Evolutionary conservation across 1,140 invertebrate genomes (phyloP), one percentile per base, ranked within the genome.

Genomic region (Procambarus clarkii): DNA sequence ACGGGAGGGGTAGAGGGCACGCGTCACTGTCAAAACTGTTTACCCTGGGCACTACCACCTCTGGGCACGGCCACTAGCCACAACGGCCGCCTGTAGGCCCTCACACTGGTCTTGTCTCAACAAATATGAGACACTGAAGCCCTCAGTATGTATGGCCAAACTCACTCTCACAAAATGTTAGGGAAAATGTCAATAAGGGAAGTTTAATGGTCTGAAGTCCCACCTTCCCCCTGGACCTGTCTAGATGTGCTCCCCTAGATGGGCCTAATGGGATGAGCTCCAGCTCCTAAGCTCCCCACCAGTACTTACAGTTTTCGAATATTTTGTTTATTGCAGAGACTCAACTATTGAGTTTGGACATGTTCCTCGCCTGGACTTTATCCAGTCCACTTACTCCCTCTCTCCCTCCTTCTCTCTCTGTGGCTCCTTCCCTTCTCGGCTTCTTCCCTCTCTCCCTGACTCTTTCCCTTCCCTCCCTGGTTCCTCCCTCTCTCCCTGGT

Each of bases 1-100:
- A 48, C 46, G 79, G 54, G 79, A 80, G 79, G 54, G 79, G 50
- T 44, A 50, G 48, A 80, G 79, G 81, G 81, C 81, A 83, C 81
- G 81, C 60, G 58, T 83, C 81, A 83, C 81, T 82, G 80, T 82
- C 80, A 82, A 7, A 64, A 83, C n/a, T 83, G 81, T 83, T 83
- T 83, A 83, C 58, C 7, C 2, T 45, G 13, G 81, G 34, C 69
- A 83, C 81, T 83, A 58, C 69, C 34, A 34, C 34, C 34, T 34
- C 34, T 34, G 34, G 34, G 34, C 69, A 83, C 81, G 69, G 81
- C 69, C 81, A 54, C 60, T n/a, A 3, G 11, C 45, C 60, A 83
- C 81, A 83, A 46, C 24, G 81, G 58, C 24, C 9, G 81, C 45
- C 60, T 83, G 81, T 83, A 11, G n/a, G 81, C 15, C 81, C 81